These are phyloP conservation scores for Psilopogon haemacephalus DNA, from an alignment of 2,113 vertebrate species.

Conservation along the genomic window DNA sequence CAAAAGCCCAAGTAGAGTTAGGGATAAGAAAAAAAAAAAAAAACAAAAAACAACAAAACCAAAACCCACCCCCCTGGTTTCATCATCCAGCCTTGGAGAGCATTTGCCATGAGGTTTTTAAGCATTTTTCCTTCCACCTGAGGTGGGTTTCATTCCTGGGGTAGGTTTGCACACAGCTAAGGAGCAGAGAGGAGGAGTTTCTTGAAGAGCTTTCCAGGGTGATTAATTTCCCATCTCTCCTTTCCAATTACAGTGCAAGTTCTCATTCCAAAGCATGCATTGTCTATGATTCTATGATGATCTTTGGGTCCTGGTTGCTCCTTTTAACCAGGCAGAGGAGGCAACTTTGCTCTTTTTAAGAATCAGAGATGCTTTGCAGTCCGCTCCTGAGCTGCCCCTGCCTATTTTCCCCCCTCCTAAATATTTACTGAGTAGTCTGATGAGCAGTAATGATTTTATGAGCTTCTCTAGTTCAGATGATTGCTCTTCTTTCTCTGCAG, in stretches of 20 bases:
- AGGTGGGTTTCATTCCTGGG: neutral
- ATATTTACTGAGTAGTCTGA: neutral
- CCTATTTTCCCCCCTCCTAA: neutral
- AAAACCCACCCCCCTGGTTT: neutral
- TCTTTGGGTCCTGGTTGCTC: neutral
- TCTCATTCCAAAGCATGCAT: neutral
- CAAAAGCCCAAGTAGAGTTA: no score
- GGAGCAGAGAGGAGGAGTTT: neutral
- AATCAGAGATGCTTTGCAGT: neutral
- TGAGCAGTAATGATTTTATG: neutral
- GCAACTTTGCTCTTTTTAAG: neutral
- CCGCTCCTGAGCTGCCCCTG: neutral
- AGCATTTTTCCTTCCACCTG: neutral
- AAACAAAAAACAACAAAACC: no score
- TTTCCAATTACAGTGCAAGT: neutral
- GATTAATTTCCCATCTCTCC: neutral
- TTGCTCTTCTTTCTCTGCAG: neutral
- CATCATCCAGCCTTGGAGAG: neutral
- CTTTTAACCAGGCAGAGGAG: conserved; percentile 2
- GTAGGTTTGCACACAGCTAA: neutral
- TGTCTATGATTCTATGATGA: no score
- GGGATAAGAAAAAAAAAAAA: no score
- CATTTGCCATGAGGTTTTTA: neutral
- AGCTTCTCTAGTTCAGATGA: neutral
- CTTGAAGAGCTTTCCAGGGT: neutral